phyloP scores from a whole-genome alignment of 2,888 invertebrate species.

The Pseudococcus viburni region DNA sequence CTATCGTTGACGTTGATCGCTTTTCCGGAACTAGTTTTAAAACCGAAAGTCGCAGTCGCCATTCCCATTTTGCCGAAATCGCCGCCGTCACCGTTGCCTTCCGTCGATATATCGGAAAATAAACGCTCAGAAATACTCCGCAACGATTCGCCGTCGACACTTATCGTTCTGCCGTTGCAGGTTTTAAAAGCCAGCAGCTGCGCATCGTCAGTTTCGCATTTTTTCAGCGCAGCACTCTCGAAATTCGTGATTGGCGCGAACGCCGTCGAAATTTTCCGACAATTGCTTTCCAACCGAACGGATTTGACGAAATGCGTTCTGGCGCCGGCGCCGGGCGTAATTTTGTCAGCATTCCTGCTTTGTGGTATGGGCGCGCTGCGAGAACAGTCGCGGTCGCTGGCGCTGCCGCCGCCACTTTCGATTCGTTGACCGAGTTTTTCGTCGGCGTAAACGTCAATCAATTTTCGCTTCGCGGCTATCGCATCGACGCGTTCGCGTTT shows the following conservation, averaged over 20 bases:
- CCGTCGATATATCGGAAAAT: not conserved
- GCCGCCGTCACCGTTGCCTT: not conserved
- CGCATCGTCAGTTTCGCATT: not conserved
- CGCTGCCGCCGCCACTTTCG: not conserved
- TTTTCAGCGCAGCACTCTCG: too few species aligned
- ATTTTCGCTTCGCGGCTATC: not conserved
- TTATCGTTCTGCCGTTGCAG: slow-evolving; percentile 62
- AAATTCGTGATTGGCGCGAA: too few species aligned
- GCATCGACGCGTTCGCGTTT: too few species aligned
- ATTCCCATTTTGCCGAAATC: too few species aligned
- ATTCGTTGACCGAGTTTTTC: not conserved
- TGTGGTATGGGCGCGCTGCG: too few species aligned
- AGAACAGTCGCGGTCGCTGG: not conserved
- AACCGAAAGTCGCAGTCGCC: slow-evolving; percentile 30
- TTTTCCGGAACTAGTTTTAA: slow-evolving; percentile 66
- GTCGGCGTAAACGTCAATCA: not conserved
- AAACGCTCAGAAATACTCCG: not conserved
- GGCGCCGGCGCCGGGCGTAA: not conserved
- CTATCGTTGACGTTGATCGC: slow-evolving; percentile 51
- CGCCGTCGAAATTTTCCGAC: not conserved
- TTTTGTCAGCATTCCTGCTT: too few species aligned
- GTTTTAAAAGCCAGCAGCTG: not conserved
- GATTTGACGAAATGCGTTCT: too few species aligned
- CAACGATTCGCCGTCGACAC: slow-evolving; percentile 21
- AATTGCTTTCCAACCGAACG: too few species aligned